A percentile compares a stretch with the other conserved stretches of the same genome.
Conservation (phyloP, 2,113 vertebrate genomes). For the Cyprinodon variegatus region DNA sequence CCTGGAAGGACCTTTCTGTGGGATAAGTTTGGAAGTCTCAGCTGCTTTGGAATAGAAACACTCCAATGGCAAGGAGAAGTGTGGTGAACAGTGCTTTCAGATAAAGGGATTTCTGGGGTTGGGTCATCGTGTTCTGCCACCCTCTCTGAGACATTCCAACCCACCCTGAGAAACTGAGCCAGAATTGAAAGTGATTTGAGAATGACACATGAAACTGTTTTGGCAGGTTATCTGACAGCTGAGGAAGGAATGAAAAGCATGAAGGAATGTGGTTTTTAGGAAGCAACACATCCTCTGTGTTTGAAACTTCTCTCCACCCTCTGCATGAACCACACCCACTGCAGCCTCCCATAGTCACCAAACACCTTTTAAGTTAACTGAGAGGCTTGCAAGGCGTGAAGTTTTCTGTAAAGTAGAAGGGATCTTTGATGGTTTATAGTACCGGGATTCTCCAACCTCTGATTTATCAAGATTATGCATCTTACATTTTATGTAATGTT, state of each 20-base stretch:
- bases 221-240: slow-evolving; percentile 13
- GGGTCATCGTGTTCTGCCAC: background rate
- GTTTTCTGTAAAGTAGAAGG: slow-evolving; percentile 12
- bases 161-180: background rate
- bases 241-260: slow-evolving; percentile 60
- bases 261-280: slow-evolving; percentile 64
- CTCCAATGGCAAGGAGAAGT: background rate
- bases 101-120: background rate
- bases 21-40: background rate
- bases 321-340: slow-evolving; percentile 2
- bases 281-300: slow-evolving; percentile 57
- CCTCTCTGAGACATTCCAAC: background rate
- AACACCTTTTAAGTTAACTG: background rate
- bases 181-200: slow-evolving; percentile 20
- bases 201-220: background rate
- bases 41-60: background rate
- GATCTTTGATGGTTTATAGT: background rate
- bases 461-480: background rate
- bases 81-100: background rate
- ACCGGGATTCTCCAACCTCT: background rate
- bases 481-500: background rate
- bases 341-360: background rate
- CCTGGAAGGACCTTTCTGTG: too few relatives aligned
- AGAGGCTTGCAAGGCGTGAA: slow-evolving; percentile 16
- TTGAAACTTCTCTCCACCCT: slow-evolving; percentile 32